Evolutionary conservation across 1,140 invertebrate genomes (phyloP).

Genomic region (Schlechtendalia chinensis): DNA sequence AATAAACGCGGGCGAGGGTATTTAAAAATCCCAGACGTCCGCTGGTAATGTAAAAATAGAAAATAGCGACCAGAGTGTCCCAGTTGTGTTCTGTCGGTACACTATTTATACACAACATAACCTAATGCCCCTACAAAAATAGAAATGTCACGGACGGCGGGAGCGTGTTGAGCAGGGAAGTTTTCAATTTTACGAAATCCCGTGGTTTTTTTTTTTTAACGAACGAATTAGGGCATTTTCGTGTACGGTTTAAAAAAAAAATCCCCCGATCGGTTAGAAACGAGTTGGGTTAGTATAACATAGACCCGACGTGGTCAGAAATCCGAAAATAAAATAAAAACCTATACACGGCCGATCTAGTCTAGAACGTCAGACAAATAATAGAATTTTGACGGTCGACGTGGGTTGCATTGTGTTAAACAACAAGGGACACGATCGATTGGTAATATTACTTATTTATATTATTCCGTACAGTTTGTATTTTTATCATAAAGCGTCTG

Average conservation of each 20-base stretch:
- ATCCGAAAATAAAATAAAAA: too few relatives aligned
- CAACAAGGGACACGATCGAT: too few relatives aligned
- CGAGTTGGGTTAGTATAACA: too few relatives aligned
- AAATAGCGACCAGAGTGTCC: slow-evolving; percentile 47
- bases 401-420: too few relatives aligned
- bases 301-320: too few relatives aligned
- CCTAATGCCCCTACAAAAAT: slow-evolving; percentile 48
- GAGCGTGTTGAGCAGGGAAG: not conserved
- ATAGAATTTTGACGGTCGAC: too few relatives aligned
- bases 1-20: not conserved
- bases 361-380: too few relatives aligned
- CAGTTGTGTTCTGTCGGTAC: slow-evolving; percentile 45
- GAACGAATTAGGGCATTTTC: not conserved
- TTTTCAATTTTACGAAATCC: slow-evolving; percentile 26
- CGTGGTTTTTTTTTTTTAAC: not conserved
- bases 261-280: too few relatives aligned
- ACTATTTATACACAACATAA: slow-evolving; percentile 48
- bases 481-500: too few relatives aligned
- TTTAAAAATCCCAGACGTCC: slow-evolving; percentile 44
- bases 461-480: too few relatives aligned
- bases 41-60: slow-evolving; percentile 47
- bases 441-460: too few relatives aligned
- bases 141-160: slow-evolving; percentile 34
- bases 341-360: too few relatives aligned
- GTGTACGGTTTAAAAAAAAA: not conserved